These are phyloP conservation scores for Drosophila mimetica DNA, from an alignment of 2,888 invertebrate genomes.

Conservation along the genomic window DNA sequence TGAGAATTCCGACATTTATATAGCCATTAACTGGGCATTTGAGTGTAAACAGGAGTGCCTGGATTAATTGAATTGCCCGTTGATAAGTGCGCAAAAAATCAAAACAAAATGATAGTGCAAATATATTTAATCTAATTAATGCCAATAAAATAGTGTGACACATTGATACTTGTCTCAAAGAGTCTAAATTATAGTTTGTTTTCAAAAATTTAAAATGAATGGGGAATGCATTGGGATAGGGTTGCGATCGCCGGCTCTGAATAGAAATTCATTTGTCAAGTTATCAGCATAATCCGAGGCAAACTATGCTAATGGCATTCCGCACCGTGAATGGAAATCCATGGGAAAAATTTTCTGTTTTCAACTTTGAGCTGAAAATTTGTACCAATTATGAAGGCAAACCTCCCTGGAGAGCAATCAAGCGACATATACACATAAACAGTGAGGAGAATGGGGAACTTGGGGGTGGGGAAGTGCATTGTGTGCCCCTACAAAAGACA, in stretches of 20 bases:
- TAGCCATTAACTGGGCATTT: conserved; percentile 17
- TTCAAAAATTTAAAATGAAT: not conserved
- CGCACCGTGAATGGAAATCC: conserved; percentile 19
- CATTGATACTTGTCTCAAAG: conserved; percentile 12
- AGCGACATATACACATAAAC: conserved; percentile 16
- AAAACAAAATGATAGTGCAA: conserved; percentile 31
- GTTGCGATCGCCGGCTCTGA: conserved; percentile 1
- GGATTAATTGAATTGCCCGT: conserved; percentile 24
- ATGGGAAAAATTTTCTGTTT: conserved; percentile 54
- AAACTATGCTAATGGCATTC: conserved; percentile 25
- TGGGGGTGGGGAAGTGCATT: conserved; percentile 12
- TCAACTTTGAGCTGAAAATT: conserved; percentile 44
- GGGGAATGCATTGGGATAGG: conserved; percentile 20
- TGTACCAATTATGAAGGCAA: conserved; percentile 65
- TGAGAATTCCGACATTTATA: conserved; percentile 22
- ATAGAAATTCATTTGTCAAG: conserved; percentile 13
- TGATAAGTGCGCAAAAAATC: conserved; percentile 27
- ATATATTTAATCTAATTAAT: conserved; percentile 12
- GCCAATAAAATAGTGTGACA: conserved; percentile 16
- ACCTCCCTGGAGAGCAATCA: conserved; percentile 72
- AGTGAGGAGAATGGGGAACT: conserved; percentile 6
- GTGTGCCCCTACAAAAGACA: conserved; percentile 57
- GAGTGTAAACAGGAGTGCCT: conserved; percentile 5
- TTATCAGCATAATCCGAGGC: conserved; percentile 28
- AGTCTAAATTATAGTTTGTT: not conserved